Percentiles rank a stretch among this genome's conserved stretches.
Evolutionary conservation across 2,113 vertebrate genomes (phyloP).

Genomic region (Tichodroma muraria): DNA sequence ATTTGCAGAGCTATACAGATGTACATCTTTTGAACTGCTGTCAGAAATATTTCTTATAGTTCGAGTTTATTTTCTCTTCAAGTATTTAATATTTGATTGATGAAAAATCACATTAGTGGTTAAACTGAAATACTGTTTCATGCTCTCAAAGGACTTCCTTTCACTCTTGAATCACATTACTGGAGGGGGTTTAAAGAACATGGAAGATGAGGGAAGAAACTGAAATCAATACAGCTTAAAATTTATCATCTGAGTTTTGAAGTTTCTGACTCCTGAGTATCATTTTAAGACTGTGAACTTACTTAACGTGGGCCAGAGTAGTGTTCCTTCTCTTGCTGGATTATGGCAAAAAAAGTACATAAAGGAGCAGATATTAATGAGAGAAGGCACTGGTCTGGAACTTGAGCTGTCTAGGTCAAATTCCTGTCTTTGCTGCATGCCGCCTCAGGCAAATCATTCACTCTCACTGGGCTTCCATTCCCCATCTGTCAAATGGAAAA

Average conservation of each 20-base stretch:
- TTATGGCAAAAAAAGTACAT: not conserved
- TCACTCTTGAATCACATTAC: constrained; percentile 20
- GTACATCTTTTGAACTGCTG: not conserved
- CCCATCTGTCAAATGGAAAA: constrained; percentile 6
- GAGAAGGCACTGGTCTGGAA: not conserved
- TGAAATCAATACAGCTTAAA: constrained; percentile 43
- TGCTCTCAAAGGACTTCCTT: not conserved
- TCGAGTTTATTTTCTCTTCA: constrained; percentile 2
- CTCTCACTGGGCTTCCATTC: not conserved
- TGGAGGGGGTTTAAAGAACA: not conserved
- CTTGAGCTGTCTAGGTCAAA: constrained; percentile 1
- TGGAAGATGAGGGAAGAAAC: not conserved
- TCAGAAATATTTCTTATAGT: not conserved
- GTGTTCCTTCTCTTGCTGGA: not conserved
- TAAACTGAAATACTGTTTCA: constrained; percentile 18
- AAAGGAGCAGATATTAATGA: constrained; percentile 7
- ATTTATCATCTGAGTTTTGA: constrained; percentile 13
- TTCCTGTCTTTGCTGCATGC: not conserved
- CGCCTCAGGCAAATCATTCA: not conserved
- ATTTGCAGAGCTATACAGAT: not conserved
- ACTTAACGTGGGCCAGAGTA: not conserved
- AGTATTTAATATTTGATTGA: constrained; percentile 38
- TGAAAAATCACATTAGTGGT: constrained; percentile 23
- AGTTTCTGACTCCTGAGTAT: not conserved
- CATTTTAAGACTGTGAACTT: not conserved